phyloP scores from a whole-genome alignment of 2,113 vertebrate species.

The Aptenodytes forsteri region DNA sequence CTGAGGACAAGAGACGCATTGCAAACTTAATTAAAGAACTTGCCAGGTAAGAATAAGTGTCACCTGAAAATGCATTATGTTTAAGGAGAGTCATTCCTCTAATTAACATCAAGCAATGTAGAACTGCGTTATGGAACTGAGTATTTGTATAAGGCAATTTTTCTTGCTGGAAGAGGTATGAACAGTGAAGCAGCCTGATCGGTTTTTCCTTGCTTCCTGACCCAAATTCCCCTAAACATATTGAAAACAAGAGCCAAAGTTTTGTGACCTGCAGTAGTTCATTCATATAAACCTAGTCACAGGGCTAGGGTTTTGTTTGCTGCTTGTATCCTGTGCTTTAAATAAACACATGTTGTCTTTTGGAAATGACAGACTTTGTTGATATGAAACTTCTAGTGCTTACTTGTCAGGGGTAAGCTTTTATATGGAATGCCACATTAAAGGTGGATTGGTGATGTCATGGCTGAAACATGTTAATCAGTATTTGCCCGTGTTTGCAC shows the following conservation, averaged over 20 bases:
- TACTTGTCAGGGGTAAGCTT: neutral
- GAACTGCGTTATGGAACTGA: neutral
- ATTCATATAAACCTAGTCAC: neutral
- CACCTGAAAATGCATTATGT: constrained; percentile 46
- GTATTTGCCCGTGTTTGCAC: neutral
- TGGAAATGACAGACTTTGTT: neutral
- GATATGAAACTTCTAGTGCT: neutral
- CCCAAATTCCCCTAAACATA: neutral
- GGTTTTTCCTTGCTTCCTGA: neutral
- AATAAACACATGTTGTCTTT: neutral
- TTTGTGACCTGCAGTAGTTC: neutral
- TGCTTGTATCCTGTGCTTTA: neutral
- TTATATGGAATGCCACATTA: neutral
- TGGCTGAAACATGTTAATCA: neutral
- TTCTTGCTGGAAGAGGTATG: neutral
- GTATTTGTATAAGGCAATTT: neutral
- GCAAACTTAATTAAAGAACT: constrained; percentile 96
- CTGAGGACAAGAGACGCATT: constrained; percentile 95
- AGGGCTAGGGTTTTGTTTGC: neutral
- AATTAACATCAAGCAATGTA: constrained; percentile 7
- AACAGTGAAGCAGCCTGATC: neutral
- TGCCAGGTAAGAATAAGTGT: constrained; percentile 83
- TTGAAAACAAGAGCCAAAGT: neutral
- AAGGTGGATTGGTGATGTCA: neutral
- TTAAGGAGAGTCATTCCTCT: neutral